Base-by-base conservation (phyloP, 2,888 invertebrate species). In the Sarcophaga subvicina region DNA sequence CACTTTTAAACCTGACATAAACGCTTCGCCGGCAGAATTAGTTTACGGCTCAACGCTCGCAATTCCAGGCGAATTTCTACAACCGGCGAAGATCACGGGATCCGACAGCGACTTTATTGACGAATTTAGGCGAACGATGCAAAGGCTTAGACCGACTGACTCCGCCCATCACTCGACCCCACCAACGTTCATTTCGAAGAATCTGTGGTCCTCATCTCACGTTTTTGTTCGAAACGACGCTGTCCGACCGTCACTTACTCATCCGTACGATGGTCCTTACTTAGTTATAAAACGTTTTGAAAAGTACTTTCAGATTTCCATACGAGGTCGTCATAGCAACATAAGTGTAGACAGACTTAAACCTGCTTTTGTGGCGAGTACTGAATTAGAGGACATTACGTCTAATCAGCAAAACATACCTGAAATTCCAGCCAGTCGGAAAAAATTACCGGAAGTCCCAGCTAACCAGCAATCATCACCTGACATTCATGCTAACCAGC, bases 201-300 rank as follows among this genome's bases (percentile, higher is more conserved):
- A 72, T 27, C 54, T 77, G 1, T 14, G 20, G 1, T 45, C 64
- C 10, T 27, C 77, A 22, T 80, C 71, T 12, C 80, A 86, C 60
- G 80, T 81, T 49, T 87, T 84, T 27, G 66, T 87, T 4, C 72
- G 83, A 54, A 83, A 86, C 71, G 86, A 86, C 72, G 72, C 72
- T 4, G 66, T 80, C 8, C 54, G 73, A 12, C 73, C 73, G 17
- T 73, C 73, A 22, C 79, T 87, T 4, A 76, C 75, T n/a, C 82
- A 79, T 5, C 85, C 77, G 0, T 87, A 87, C 49, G 82, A 83
- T 62, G 85, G 87, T 10, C 82, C 87, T n/a, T 83, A 79, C 22
- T 6, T 25, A 49, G 75, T 83, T 11, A 37, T 77, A 47, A 73
- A 67, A 20, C 54, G 71, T 54, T 45, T 60, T 10, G 12, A 25